These are phyloP conservation scores for Menidia beryllina DNA, from an alignment of 2,113 vertebrate species.

Conservation along the genomic window DNA sequence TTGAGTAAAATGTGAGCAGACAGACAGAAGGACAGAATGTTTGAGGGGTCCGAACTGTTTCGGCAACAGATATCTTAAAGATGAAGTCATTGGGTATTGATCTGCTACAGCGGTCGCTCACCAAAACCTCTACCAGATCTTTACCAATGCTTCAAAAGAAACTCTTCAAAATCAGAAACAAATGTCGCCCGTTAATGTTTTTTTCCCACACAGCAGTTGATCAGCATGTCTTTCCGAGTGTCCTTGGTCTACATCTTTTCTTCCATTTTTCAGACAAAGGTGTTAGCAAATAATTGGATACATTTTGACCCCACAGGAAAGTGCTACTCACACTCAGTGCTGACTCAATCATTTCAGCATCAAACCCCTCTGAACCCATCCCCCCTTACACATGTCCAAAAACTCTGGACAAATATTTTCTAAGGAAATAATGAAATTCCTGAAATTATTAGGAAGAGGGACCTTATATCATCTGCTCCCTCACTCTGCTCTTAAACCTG, in stretches of 20 bases:
- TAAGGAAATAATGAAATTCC: conserved; percentile 84
- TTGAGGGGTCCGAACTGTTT: conserved; percentile 25
- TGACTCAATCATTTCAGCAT: conserved; percentile 60
- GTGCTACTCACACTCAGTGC: conserved; percentile 46
- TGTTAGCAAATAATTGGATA: conserved; percentile 50
- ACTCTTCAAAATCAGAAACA: conserved; percentile 18
- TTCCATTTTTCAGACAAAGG: conserved; percentile 27
- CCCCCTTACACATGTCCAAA: conserved; percentile 63
- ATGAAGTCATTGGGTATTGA: conserved; percentile 2
- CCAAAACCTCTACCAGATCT: background rate
- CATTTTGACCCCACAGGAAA: conserved; percentile 56
- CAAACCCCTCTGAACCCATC: conserved; percentile 46
- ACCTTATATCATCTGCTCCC: conserved; percentile 75
- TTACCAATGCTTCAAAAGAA: background rate
- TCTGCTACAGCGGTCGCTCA: conserved; percentile 13
- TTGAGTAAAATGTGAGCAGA: conserved; percentile 45
- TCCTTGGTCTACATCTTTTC: background rate
- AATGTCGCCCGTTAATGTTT: background rate
- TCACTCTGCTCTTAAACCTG: conserved; percentile 42
- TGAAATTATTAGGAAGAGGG: conserved; percentile 80
- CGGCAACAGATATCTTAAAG: background rate
- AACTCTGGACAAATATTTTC: conserved; percentile 80
- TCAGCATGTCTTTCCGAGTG: background rate
- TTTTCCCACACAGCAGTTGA: background rate
- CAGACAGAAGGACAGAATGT: conserved; percentile 22